Evolutionary conservation across 1,140 invertebrate genomes (phyloP).

Genomic region (Dryas iulia): DNA sequence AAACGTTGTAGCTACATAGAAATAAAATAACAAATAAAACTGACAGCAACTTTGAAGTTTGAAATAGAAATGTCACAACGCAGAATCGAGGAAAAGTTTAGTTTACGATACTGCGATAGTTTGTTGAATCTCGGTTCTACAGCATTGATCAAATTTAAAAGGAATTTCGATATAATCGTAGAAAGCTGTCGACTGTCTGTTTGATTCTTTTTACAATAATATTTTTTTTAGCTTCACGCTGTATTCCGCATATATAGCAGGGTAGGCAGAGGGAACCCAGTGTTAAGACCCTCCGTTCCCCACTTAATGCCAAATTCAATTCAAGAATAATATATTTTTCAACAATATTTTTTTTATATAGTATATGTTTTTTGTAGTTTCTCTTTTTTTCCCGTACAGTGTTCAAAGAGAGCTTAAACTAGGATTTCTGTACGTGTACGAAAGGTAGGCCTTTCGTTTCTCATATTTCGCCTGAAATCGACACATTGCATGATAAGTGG

Average conservation of each 20-base stretch:
- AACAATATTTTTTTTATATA: too few species aligned
- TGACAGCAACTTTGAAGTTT: constrained; percentile 54
- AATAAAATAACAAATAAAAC: constrained; percentile 22
- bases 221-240: neutral
- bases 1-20: constrained; percentile 14
- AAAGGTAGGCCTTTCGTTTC: too few species aligned
- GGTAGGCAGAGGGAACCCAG: neutral
- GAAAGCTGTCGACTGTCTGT: neutral
- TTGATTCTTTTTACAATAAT: neutral
- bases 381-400: too few species aligned
- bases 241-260: neutral
- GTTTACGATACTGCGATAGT: constrained; percentile 52
- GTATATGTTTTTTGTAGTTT: too few species aligned
- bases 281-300: too few species aligned
- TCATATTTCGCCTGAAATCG: too few species aligned
- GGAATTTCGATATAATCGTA: constrained; percentile 35
- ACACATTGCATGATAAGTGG: too few species aligned
- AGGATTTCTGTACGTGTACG: too few species aligned
- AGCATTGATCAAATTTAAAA: constrained; percentile 43
- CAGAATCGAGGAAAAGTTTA: constrained; percentile 51
- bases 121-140: constrained; percentile 36
- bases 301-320: too few species aligned
- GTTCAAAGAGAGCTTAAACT: too few species aligned
- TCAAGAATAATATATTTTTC: too few species aligned
- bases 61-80: constrained; percentile 56